Percentiles rank a stretch among this genome's conserved stretches.
Conservation (phyloP, 2,113 vertebrate genomes). For the Cavia porcellus region DNA sequence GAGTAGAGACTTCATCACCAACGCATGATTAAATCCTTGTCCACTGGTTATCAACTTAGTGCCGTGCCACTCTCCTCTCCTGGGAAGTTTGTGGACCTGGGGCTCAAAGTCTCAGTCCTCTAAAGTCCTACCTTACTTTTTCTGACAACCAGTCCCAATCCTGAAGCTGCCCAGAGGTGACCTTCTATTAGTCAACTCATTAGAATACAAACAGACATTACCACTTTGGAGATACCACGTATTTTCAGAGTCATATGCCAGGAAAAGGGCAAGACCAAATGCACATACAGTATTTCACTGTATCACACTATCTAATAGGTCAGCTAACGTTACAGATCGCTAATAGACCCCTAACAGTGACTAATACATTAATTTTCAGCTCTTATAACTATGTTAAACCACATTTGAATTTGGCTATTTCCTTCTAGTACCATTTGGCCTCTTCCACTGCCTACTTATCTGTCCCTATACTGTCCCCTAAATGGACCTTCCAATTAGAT, state of each 20-base stretch:
- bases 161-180: neutral
- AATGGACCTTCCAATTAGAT: slow-evolving; percentile 37
- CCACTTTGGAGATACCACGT: neutral
- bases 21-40: neutral
- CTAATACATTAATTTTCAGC: neutral
- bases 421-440: neutral
- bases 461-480: slow-evolving; percentile 5
- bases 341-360: neutral
- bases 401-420: neutral
- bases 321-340: neutral
- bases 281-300: neutral
- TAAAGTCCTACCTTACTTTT: neutral
- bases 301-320: neutral
- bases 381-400: neutral
- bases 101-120: neutral
- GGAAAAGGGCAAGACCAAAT: neutral
- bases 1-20: neutral
- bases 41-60: neutral
- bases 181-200: neutral
- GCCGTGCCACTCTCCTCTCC: neutral
- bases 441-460: neutral
- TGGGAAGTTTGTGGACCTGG: neutral
- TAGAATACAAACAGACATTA: neutral
- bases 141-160: neutral
- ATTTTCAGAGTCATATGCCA: neutral